These are phyloP conservation scores for Drosophila tripunctata DNA, from an alignment of 2,888 invertebrate genomes.

Conservation along the genomic window DNA sequence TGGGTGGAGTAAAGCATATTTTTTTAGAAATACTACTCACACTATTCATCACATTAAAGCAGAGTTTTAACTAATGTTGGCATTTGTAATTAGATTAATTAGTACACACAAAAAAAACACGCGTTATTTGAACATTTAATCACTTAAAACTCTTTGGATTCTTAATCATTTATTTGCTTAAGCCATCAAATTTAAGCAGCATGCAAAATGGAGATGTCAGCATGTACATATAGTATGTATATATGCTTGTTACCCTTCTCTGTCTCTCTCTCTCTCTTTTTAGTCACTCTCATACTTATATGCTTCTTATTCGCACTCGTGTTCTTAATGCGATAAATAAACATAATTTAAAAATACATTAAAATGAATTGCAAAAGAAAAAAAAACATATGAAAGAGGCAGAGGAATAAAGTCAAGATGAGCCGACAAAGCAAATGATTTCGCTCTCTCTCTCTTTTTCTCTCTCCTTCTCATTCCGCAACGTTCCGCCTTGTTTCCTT, in stretches of 20 bases:
- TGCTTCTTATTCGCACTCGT: constrained; percentile 8
- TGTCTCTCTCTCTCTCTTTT: not conserved
- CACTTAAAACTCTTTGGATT: not conserved
- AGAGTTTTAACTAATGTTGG: too few species aligned
- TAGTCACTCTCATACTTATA: not conserved
- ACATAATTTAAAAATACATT: constrained; percentile 78
- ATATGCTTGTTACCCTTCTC: not conserved
- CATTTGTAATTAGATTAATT: not conserved
- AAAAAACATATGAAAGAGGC: not conserved
- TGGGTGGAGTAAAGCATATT: too few species aligned
- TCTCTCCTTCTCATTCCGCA: not conserved
- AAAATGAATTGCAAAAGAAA: constrained; percentile 65
- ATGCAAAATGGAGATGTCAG: too few species aligned
- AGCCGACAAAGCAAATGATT: constrained; percentile 31
- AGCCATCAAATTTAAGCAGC: not conserved
- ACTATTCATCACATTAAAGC: too few species aligned
- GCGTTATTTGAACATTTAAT: not conserved
- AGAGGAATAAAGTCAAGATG: constrained; percentile 34
- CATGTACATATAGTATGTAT: not conserved
- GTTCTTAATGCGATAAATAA: constrained; percentile 59
- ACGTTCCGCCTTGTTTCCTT: not conserved
- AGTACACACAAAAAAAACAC: not conserved
- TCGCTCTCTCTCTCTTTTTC: not conserved
- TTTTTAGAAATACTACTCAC: too few species aligned
- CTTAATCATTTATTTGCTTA: not conserved